A percentile compares a stretch with the other conserved stretches of the same genome.
Evolutionary conservation across 2,113 vertebrate species (phyloP).

Genomic region (Brevimyrus niger): DNA sequence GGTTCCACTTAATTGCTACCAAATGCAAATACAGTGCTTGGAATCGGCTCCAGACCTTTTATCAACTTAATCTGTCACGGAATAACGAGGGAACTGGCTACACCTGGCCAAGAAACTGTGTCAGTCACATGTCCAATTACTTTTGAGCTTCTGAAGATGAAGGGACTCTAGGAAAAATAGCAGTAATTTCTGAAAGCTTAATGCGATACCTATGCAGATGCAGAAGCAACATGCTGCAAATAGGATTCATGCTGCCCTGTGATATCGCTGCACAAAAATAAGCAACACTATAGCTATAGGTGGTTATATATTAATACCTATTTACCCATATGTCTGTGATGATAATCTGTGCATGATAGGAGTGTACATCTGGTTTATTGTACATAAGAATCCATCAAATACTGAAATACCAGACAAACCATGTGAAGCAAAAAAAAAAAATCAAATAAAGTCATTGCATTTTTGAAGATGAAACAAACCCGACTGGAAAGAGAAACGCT

Average conservation of each 20-base stretch:
- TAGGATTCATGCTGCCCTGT: not conserved
- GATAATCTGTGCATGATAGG: not conserved
- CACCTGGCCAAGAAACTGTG: too few relatives aligned
- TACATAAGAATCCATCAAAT: not conserved
- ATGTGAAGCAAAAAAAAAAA: not conserved
- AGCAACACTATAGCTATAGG: not conserved
- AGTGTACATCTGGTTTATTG: not conserved
- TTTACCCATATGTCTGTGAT: not conserved
- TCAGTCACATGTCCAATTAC: too few relatives aligned
- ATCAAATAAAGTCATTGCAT: not conserved
- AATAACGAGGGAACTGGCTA: too few relatives aligned
- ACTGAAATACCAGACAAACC: not conserved
- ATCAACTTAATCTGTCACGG: too few relatives aligned
- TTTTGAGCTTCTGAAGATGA: too few relatives aligned
- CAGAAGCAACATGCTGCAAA: not conserved
- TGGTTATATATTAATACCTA: not conserved
- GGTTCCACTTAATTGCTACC: too few relatives aligned
- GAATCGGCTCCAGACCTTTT: too few relatives aligned
- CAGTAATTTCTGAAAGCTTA: too few relatives aligned
- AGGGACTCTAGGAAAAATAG: too few relatives aligned
- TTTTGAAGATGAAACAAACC: not conserved
- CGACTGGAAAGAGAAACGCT: not conserved
- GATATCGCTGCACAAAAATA: not conserved
- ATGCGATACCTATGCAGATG: too few relatives aligned
- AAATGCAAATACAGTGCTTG: too few relatives aligned